These are phyloP conservation scores for Dyspetes luteomarginatus DNA, from an alignment of 2,888 invertebrate species.

Conservation along the genomic window DNA sequence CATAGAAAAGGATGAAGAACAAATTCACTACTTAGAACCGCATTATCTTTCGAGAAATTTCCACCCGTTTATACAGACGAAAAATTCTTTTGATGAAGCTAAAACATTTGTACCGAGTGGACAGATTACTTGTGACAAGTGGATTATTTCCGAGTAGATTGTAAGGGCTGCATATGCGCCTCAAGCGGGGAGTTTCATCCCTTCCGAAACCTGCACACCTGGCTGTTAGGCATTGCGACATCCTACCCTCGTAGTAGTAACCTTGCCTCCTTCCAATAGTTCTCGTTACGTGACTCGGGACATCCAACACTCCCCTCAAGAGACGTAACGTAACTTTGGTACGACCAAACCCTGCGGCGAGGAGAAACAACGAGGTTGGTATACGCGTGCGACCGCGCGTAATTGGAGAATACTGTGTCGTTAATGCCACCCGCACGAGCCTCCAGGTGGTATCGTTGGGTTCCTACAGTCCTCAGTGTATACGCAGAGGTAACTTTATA, in stretches of 20 bases:
- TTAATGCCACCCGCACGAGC: constrained; percentile 51
- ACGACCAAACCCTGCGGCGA: constrained; percentile 9
- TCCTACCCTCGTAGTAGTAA: neutral
- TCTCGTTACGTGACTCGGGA: constrained; percentile 50
- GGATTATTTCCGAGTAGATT: too few relatives aligned
- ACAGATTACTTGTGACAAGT: too few relatives aligned
- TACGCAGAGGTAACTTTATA: constrained; percentile 15
- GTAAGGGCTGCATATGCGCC: too few relatives aligned
- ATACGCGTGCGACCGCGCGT: constrained; percentile 56
- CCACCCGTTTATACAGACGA: too few relatives aligned
- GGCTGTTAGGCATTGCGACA: neutral
- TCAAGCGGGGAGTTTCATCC: too few relatives aligned
- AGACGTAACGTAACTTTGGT: constrained; percentile 41
- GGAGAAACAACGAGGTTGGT: constrained; percentile 28
- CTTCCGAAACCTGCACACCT: too few relatives aligned
- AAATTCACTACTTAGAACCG: too few relatives aligned
- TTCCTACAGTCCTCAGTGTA: neutral
- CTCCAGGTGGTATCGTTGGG: constrained; percentile 45
- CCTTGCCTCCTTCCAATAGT: constrained; percentile 37
- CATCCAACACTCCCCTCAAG: constrained; percentile 17
- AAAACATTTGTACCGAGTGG: too few relatives aligned
- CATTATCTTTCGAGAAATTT: too few relatives aligned
- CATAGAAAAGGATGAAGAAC: too few relatives aligned
- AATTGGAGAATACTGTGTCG: constrained; percentile 57
- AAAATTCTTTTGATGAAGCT: too few relatives aligned